Evolutionary conservation across 1,140 invertebrate species (phyloP).

Genomic region (Trypoxylus dichotomus): DNA sequence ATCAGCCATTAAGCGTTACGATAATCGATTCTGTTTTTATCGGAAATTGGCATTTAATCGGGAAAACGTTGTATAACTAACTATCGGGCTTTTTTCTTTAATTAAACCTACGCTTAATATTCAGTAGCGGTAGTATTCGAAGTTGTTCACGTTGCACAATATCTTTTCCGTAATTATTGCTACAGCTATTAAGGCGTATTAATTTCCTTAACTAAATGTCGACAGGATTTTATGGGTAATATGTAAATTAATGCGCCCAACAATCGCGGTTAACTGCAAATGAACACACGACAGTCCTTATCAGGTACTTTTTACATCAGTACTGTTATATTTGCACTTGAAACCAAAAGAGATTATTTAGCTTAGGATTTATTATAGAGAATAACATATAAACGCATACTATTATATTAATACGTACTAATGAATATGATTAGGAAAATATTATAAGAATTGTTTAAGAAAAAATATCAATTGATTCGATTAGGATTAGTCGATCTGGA

Average conservation of each 20-base stretch:
- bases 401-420: too few relatives aligned
- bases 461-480: too few relatives aligned
- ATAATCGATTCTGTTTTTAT: not conserved
- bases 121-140: not conserved
- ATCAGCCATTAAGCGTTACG: not conserved
- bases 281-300: not conserved
- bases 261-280: not conserved
- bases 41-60: not conserved
- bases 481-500: too few relatives aligned
- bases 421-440: too few relatives aligned
- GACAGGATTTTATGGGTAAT: not conserved
- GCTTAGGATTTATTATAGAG: too few relatives aligned
- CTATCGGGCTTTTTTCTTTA: not conserved
- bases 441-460: too few relatives aligned
- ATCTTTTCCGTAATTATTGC: not conserved
- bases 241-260: not conserved
- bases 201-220: not conserved
- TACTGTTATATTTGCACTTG: not conserved
- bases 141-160: not conserved
- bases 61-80: not conserved
- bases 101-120: not conserved
- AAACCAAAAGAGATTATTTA: not conserved
- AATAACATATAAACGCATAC: too few relatives aligned
- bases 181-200: not conserved
- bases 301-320: not conserved